Evolutionary conservation across 2,113 vertebrate genomes (phyloP).

Genomic region (Cyanoliseus patagonus): DNA sequence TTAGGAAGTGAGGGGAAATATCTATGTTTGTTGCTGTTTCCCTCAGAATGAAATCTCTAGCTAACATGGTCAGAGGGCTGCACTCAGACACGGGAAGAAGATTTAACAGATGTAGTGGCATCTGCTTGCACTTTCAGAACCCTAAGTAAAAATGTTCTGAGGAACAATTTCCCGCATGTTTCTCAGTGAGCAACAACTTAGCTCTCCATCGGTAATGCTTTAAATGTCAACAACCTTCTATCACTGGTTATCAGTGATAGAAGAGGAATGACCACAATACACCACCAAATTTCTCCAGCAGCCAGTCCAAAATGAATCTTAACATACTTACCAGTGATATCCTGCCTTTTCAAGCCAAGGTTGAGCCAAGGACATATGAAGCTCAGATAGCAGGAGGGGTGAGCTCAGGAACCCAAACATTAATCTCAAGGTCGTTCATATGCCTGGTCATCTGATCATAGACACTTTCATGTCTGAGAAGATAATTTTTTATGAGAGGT

Average conservation of each 20-base stretch:
- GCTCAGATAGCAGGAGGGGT: not conserved
- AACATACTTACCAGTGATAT: not conserved
- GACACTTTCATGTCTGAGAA: not conserved
- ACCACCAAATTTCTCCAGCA: not conserved
- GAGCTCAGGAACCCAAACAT: not conserved
- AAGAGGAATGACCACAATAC: not conserved
- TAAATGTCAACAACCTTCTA: conserved; percentile 25
- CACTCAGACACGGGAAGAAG: not conserved
- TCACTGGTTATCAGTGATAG: not conserved
- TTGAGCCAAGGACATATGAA: not conserved
- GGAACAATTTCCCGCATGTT: not conserved
- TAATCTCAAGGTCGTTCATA: not conserved
- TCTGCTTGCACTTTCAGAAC: conserved; percentile 46
- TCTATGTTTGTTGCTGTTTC: not conserved
- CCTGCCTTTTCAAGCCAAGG: not conserved
- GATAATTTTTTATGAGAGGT: not conserved
- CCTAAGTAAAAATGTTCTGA: conserved; percentile 31
- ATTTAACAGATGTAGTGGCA: conserved; percentile 34
- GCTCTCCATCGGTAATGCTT: conserved; percentile 4
- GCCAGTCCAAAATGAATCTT: not conserved
- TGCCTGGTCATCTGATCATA: not conserved
- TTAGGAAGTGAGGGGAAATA: not conserved
- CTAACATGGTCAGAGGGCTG: not conserved
- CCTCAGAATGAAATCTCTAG: not conserved
- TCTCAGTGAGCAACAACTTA: conserved; percentile 11